These are phyloP conservation scores for Thumatha senex DNA, from an alignment of 2,888 invertebrate genomes.

Conservation along the genomic window DNA sequence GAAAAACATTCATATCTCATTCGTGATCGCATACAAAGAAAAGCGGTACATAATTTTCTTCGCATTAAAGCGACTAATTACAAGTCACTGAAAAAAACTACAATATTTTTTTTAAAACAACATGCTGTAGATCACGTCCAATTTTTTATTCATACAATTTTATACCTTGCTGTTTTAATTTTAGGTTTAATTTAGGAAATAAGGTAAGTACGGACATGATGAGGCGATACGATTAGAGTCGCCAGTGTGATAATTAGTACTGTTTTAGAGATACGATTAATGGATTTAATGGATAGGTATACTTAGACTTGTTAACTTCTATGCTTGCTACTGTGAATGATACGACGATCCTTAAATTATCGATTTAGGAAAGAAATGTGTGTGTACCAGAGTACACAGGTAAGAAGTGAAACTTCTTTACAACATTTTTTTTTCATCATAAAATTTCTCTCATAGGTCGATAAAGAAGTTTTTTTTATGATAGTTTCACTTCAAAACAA, in stretches of 20 bases:
- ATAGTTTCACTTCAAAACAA: too few relatives aligned
- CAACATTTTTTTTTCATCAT: too few relatives aligned
- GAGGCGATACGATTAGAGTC: constrained; percentile 28
- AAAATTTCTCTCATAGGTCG: too few relatives aligned
- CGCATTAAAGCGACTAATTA: constrained; percentile 64
- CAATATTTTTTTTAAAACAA: constrained; percentile 2
- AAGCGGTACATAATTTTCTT: constrained; percentile 57
- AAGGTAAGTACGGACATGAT: background rate
- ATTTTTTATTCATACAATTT: background rate
- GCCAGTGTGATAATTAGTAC: constrained; percentile 24
- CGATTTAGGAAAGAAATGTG: too few relatives aligned
- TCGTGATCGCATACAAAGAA: constrained; percentile 51
- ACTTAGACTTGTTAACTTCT: too few relatives aligned
- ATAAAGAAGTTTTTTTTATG: too few relatives aligned
- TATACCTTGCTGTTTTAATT: background rate
- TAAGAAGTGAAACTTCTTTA: too few relatives aligned
- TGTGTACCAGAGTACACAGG: too few relatives aligned
- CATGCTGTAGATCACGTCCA: constrained; percentile 6
- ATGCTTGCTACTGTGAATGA: too few relatives aligned
- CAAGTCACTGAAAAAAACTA: constrained; percentile 33
- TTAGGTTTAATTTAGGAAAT: constrained; percentile 11
- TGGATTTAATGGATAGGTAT: constrained; percentile 9
- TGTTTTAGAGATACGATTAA: constrained; percentile 21
- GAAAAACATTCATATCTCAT: constrained; percentile 52
- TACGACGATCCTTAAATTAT: too few relatives aligned